Evolutionary conservation across 2,888 invertebrate genomes (phyloP), one percentile per base, ranked within the genome.

Genomic region (Entomobrya proxima): DNA sequence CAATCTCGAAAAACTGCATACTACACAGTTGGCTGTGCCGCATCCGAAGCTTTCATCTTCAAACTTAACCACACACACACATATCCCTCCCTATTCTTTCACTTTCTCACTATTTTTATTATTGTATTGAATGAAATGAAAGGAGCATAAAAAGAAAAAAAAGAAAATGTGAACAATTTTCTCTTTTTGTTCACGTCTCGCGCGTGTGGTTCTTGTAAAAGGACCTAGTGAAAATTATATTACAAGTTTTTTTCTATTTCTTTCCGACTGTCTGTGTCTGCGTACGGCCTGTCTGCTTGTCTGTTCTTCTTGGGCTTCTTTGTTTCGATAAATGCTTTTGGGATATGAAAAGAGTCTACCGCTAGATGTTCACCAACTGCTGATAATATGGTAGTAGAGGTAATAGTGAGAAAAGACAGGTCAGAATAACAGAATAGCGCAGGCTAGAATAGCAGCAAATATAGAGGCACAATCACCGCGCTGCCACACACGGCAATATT

Each of bases 81-180:
- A 52, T n/a, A 52, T 6, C 35, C 1, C 64, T 11, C 37, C 35
- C 64, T 37, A 64, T 35, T 21, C 64, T 64, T 64, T 64, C 64
- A 64, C 35, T 64, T 35, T 64, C 64, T 35, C 64, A 52, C 7
- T 35, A 18, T 18, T 30, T 69, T 24, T 15, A 7, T 69, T 44
- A 40, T 40, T 40, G 40, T 24, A 69, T 40, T 69, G 7, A 40
- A 69, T 30, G 61, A 30, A 69, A 24, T 21, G 44, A 44, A 69
- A 40, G n/a, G 61, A 32, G 15, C 4, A 24, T 15, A 32, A 64
- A n/a, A 32, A 2, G 35, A 64, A 32, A 4, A 32, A 64, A 30
- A 61, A 67, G 37, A 67, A 37, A 37, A 67, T 37, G 58, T 15
- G 64, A 64, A 64, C 35, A 64, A 64, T 64, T 64, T 64, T 64